Percentiles rank a stretch among this genome's conserved stretches.
phyloP scores from a whole-genome alignment of 2,113 vertebrate genomes.

The Clarias magur region DNA sequence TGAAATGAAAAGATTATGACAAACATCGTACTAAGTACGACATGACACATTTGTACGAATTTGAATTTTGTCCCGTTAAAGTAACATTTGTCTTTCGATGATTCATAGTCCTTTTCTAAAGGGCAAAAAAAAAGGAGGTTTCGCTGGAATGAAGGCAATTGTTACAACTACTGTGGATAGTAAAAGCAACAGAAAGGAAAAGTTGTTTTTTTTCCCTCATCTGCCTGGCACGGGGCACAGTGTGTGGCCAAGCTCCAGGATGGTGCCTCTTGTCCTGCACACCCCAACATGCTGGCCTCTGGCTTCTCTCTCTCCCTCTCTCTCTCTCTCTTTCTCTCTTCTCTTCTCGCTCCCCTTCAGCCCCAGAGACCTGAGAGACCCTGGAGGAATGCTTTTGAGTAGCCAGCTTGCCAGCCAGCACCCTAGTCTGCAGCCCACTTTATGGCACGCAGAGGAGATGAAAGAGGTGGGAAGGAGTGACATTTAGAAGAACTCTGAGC shows the following conservation, averaged over 20 bases:
- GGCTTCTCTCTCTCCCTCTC: constrained; percentile 45
- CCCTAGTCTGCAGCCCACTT: constrained; percentile 47
- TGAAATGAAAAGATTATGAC: too few species aligned
- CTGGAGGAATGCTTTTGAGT: constrained; percentile 54
- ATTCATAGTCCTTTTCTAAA: not conserved
- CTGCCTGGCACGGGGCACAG: constrained; percentile 42
- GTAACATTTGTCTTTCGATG: not conserved
- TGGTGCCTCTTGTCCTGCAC: constrained; percentile 46
- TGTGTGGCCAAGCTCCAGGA: constrained; percentile 50
- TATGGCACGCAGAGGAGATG: constrained; percentile 49
- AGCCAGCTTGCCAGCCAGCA: constrained; percentile 48
- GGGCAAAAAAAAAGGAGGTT: constrained; percentile 18
- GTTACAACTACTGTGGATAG: constrained; percentile 15
- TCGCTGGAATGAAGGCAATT: not conserved
- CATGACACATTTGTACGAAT: not conserved
- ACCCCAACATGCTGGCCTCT: constrained; percentile 51
- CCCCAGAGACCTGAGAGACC: constrained; percentile 55
- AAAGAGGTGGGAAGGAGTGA: constrained; percentile 53
- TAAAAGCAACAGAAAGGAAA: constrained; percentile 33
- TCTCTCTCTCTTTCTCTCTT: constrained; percentile 42
- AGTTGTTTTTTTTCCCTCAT: constrained; percentile 26
- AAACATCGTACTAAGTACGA: not conserved
- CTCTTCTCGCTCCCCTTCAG: constrained; percentile 35
- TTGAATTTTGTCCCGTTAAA: not conserved
- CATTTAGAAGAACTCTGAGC: constrained; percentile 53